Evolutionary conservation across 2,113 vertebrate species (phyloP).

Genomic region (Alexandromys fortis): DNA sequence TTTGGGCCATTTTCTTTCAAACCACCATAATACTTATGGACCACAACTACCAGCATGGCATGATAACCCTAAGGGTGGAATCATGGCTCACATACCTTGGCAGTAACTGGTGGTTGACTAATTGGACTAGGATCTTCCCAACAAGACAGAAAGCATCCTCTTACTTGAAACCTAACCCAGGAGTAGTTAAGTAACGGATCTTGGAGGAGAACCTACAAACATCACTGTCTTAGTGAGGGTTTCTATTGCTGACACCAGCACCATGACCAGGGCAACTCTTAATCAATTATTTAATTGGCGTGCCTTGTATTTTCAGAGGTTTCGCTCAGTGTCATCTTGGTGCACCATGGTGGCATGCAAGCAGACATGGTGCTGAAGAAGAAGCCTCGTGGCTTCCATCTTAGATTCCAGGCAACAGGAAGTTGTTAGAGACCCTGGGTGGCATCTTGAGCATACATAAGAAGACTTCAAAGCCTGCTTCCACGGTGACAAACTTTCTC

Average conservation of each 20-base stretch:
- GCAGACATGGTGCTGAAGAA: background rate
- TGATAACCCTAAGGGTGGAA: fast-evolving
- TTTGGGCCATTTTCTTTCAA: background rate
- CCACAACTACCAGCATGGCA: background rate
- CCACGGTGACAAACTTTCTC: background rate
- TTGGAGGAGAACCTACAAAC: background rate
- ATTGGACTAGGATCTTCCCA: background rate
- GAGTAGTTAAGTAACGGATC: background rate
- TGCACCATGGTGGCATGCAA: no score
- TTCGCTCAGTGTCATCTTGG: background rate
- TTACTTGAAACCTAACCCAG: background rate
- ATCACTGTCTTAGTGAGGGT: background rate
- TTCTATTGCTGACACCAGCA: background rate
- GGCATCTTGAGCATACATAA: background rate
- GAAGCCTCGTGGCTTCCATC: background rate
- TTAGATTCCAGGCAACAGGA: background rate
- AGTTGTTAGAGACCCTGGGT: background rate
- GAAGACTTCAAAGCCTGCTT: background rate
- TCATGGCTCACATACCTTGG: background rate
- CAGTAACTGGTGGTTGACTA: background rate
- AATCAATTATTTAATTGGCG: background rate
- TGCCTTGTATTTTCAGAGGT: background rate
- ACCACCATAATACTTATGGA: background rate
- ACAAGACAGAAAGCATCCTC: background rate
- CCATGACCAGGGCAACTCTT: background rate